A percentile compares a stretch with the other conserved stretches of the same genome.
Evolutionary conservation across 1,140 invertebrate species (phyloP).

Genomic region (Pentalonia nigronervosa): DNA sequence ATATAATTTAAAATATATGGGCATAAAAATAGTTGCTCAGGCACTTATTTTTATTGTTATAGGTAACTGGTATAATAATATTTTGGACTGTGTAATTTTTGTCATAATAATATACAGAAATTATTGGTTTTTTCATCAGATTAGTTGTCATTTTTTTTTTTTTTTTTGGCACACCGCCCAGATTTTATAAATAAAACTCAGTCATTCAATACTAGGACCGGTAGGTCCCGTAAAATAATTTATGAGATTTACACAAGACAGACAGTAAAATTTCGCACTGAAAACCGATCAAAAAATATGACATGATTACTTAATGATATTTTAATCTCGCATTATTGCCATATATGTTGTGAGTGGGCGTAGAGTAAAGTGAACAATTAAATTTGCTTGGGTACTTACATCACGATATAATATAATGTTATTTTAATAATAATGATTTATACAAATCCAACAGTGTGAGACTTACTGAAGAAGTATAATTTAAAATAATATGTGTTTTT

Average conservation of each 20-base stretch:
- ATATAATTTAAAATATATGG: background rate
- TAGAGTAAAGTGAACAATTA: background rate
- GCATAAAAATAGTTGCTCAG: background rate
- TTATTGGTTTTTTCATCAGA: background rate
- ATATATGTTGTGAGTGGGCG: background rate
- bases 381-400: background rate
- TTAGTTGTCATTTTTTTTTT: background rate
- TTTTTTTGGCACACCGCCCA: background rate
- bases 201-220: background rate
- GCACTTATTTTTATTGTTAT: background rate
- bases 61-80: background rate
- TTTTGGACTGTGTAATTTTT: background rate
- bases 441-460: background rate
- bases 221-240: background rate
- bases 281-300: background rate
- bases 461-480: background rate
- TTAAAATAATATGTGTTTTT: background rate
- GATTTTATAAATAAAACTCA: constrained; percentile 27
- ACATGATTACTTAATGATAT: no score
- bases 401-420: background rate
- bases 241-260: background rate
- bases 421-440: background rate
- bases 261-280: background rate
- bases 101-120: background rate
- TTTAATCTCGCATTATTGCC: background rate